A percentile compares a stretch with the other conserved stretches of the same genome.
phyloP scores from a whole-genome alignment of 2,797 vertebrate species.

The Anas flavirostris region DNA sequence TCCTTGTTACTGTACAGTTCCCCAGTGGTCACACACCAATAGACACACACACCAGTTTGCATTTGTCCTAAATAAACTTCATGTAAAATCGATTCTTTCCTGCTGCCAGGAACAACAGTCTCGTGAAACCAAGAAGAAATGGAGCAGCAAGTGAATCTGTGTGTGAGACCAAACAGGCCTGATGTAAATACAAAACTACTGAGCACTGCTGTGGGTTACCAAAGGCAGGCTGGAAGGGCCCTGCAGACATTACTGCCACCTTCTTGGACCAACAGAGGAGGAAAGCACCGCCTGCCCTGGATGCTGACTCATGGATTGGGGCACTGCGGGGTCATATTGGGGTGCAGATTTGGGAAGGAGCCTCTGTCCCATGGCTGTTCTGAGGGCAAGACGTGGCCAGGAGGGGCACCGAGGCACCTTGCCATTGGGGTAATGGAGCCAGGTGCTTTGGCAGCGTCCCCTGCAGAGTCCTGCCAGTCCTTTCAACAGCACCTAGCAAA shows the following conservation, averaged over 20 bases:
- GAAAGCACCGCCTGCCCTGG: neutral
- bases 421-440: neutral
- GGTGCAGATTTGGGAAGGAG: fast-evolving
- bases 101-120: neutral
- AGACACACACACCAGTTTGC: neutral
- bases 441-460: neutral
- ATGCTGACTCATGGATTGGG: neutral
- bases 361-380: neutral
- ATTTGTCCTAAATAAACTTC: neutral
- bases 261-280: fast-evolving
- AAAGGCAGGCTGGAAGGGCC: neutral
- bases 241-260: neutral
- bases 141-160: neutral
- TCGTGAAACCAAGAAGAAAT: neutral
- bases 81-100: neutral
- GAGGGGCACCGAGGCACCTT: neutral
- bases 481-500: neutral
- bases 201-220: neutral
- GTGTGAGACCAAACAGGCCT: neutral
- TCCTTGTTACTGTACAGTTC: neutral
- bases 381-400: neutral
- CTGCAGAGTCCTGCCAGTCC: neutral
- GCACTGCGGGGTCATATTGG: neutral
- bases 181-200: neutral
- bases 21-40: neutral